Evolutionary conservation across 1,140 invertebrate species (phyloP).

Genomic region (Drosophila rufa): DNA sequence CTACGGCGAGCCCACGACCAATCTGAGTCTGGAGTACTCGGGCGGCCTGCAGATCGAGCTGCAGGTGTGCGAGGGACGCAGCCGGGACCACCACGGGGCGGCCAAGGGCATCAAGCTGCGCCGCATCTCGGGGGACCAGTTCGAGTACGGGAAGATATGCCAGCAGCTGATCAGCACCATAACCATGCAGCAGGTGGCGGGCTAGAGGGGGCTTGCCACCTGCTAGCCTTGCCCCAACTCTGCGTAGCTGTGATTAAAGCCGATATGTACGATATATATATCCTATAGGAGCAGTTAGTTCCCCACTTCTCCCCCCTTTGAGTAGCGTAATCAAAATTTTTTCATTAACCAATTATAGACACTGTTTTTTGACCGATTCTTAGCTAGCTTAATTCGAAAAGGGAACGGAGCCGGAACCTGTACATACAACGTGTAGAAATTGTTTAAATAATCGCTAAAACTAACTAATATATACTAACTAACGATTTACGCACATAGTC

Average conservation of each 20-base stretch:
- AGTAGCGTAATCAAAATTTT: constrained; percentile 67
- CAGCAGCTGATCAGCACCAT: constrained; percentile 96
- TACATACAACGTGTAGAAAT: constrained; percentile 29
- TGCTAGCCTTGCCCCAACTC: constrained; percentile 69
- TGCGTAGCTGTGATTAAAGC: constrained; percentile 78
- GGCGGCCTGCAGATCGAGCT: constrained; percentile 95
- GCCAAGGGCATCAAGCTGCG: constrained; percentile 94
- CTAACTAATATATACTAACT: constrained; percentile 19
- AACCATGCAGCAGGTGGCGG: constrained; percentile 87
- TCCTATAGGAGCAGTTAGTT: constrained; percentile 25
- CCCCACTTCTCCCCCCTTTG: constrained; percentile 13
- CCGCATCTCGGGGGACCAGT: constrained; percentile 95
- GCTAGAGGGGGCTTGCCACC: constrained; percentile 34
- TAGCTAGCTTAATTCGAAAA: constrained; percentile 37
- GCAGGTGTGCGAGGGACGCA: constrained; percentile 91
- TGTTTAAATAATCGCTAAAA: constrained; percentile 28
- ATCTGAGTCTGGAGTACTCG: constrained; percentile 91
- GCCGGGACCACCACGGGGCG: constrained; percentile 87
- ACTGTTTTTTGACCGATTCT: constrained; percentile 41
- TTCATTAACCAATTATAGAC: constrained; percentile 43
- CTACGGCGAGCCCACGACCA: constrained; percentile 84
- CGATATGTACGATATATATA: constrained; percentile 58
- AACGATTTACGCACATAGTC: constrained; percentile 50
- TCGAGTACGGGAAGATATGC: constrained; percentile 95
- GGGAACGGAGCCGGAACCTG: constrained; percentile 16